Evolutionary conservation across 2,113 vertebrate genomes (phyloP).

Genomic region (Clarias macrocephalus): DNA sequence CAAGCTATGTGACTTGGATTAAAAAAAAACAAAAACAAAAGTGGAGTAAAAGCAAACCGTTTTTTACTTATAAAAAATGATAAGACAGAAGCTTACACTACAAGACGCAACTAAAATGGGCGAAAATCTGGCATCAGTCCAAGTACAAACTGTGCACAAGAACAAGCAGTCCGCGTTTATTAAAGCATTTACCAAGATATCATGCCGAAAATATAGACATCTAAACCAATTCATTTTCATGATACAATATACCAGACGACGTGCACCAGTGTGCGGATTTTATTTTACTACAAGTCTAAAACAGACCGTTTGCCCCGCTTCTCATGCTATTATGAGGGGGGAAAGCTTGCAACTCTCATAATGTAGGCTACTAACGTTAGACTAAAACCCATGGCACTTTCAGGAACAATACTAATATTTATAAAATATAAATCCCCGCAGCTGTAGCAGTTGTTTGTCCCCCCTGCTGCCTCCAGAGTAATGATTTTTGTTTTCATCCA

Average conservation of each 20-base stretch:
- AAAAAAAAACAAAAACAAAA: background rate
- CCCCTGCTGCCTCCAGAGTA: background rate
- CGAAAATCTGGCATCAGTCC: constrained; percentile 58
- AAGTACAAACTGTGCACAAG: constrained; percentile 31
- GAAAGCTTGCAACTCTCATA: background rate
- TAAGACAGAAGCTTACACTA: background rate
- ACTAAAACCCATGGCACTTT: background rate
- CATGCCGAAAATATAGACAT: no score
- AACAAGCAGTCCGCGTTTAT: background rate
- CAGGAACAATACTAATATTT: background rate
- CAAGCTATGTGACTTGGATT: background rate
- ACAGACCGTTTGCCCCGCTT: background rate
- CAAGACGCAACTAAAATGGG: constrained; percentile 54
- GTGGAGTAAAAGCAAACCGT: background rate
- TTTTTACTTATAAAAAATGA: background rate
- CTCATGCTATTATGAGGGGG: background rate
- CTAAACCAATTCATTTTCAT: background rate
- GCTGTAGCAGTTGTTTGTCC: background rate
- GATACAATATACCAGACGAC: background rate
- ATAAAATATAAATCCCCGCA: background rate
- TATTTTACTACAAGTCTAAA: background rate
- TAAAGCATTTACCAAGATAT: background rate
- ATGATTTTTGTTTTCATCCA: background rate
- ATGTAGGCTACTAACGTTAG: background rate
- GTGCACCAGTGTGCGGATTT: background rate